phyloP scores from a whole-genome alignment of 1,140 invertebrate genomes.

The Drosophila gunungcola region DNA sequence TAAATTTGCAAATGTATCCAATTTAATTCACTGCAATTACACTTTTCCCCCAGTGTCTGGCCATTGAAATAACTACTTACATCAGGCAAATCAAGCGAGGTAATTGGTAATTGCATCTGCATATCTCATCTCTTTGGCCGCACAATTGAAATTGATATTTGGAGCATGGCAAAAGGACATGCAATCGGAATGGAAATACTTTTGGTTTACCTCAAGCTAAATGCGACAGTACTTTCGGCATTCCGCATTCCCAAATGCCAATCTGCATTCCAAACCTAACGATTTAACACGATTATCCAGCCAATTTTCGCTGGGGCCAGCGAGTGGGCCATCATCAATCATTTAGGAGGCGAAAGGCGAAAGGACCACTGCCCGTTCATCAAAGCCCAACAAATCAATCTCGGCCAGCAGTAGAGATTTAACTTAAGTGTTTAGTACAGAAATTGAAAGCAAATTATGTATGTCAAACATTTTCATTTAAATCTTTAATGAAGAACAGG shows the following conservation, averaged over 20 bases:
- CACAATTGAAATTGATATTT: slow-evolving; percentile 41
- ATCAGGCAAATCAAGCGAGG: slow-evolving; percentile 59
- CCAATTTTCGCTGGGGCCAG: slow-evolving; percentile 11
- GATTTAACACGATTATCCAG: slow-evolving; percentile 27
- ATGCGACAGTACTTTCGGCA: slow-evolving; percentile 37
- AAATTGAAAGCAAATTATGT: not conserved
- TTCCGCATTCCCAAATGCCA: slow-evolving; percentile 21
- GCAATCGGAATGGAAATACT: slow-evolving; percentile 41
- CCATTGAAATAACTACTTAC: slow-evolving; percentile 49
- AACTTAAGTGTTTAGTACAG: slow-evolving; percentile 6
- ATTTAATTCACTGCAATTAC: not conserved
- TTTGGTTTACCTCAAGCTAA: slow-evolving; percentile 44
- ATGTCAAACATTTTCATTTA: no score
- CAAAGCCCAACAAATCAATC: slow-evolving; percentile 19
- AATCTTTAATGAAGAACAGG: no score
- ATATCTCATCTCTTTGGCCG: slow-evolving; percentile 14
- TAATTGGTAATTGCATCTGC: slow-evolving; percentile 62
- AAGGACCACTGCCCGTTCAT: slow-evolving; percentile 4
- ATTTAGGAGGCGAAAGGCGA: slow-evolving; percentile 22
- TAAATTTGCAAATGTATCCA: no score
- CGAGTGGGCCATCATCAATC: slow-evolving; percentile 36
- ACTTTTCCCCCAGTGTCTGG: slow-evolving; percentile 8
- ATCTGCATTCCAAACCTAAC: slow-evolving; percentile 18
- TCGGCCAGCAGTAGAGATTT: slow-evolving; percentile 8
- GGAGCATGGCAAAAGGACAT: slow-evolving; percentile 1